These are phyloP conservation scores for Myotis findleyi DNA, from an alignment of 2,797 vertebrate species.

Conservation along the genomic window DNA sequence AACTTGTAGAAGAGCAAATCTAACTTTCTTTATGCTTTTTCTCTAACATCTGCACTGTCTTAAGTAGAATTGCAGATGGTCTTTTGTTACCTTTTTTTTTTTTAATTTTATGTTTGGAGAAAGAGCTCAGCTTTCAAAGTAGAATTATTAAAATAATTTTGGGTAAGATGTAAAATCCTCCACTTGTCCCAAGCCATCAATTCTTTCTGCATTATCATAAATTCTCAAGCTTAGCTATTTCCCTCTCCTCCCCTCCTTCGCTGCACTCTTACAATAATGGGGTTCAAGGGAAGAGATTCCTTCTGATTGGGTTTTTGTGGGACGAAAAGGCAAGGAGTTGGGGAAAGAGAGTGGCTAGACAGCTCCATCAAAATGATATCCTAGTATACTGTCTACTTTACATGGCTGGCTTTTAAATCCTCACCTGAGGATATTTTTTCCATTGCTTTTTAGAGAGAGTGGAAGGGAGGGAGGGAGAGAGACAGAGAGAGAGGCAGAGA, in stretches of 20 bases:
- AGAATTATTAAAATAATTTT: slow-evolving; percentile 60
- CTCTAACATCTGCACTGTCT: slow-evolving; percentile 63
- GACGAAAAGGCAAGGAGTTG: background rate
- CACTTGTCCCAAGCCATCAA: slow-evolving; percentile 1
- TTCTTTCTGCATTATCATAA: slow-evolving; percentile 17
- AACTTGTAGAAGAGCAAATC: slow-evolving; percentile 35
- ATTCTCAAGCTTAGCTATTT: background rate
- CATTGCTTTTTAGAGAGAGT: background rate
- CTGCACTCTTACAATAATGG: background rate
- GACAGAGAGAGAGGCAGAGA: too few relatives aligned
- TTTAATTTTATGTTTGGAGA: slow-evolving; percentile 42
- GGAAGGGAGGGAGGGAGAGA: too few relatives aligned
- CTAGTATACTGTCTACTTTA: background rate
- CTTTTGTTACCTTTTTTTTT: slow-evolving; percentile 32
- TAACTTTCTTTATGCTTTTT: slow-evolving; percentile 52
- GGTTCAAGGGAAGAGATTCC: background rate
- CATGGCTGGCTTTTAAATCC: background rate
- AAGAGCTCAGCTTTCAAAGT: slow-evolving; percentile 65
- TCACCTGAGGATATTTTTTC: background rate
- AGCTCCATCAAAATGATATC: background rate
- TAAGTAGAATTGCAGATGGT: slow-evolving; percentile 56
- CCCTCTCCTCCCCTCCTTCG: background rate
- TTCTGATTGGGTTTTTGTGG: background rate
- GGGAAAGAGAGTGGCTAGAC: background rate
- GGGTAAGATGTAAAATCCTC: background rate